Percentiles rank a stretch among this genome's conserved stretches.
These are phyloP conservation scores for Clarias platycephalus DNA, from an alignment of 2,797 vertebrate genomes.

Conservation along the genomic window DNA sequence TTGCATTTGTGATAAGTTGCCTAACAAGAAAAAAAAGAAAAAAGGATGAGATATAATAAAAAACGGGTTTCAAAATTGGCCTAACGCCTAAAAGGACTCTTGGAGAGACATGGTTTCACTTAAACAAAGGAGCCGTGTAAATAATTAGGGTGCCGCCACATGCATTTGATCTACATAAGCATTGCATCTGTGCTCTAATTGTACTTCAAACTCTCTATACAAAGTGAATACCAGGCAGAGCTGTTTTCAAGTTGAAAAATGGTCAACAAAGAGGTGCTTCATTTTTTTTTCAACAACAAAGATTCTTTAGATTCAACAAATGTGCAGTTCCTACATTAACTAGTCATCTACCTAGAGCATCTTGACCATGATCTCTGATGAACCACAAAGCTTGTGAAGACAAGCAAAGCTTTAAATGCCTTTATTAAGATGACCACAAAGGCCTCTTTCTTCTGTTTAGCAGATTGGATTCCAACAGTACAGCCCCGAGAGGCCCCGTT, in stretches of 20 bases:
- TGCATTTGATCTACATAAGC: conserved; percentile 9
- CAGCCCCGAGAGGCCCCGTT: conserved; percentile 64
- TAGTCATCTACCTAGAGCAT: conserved; percentile 31
- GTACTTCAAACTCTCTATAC: not conserved
- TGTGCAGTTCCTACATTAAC: not conserved
- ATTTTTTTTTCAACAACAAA: not conserved
- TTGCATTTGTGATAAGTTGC: not conserved
- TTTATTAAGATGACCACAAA: conserved; percentile 77
- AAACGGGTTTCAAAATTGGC: not conserved
- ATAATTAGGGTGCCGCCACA: not conserved
- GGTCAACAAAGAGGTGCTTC: not conserved
- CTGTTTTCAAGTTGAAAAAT: not conserved
- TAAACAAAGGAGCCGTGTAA: not conserved
- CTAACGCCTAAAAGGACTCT: not conserved
- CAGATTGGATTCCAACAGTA: conserved; percentile 73
- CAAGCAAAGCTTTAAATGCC: conserved; percentile 72
- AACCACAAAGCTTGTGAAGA: conserved; percentile 63
- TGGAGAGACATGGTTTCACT: conserved; percentile 7
- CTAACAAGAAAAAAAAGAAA: not conserved
- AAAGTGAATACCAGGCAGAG: not conserved
- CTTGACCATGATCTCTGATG: conserved; percentile 62
- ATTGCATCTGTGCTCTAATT: not conserved
- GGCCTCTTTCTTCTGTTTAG: conserved; percentile 74
- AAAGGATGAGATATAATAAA: not conserved
- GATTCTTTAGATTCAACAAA: not conserved